Conservation (phyloP, 1,140 invertebrate genomes). For the Psilanteris sp. region DNA sequence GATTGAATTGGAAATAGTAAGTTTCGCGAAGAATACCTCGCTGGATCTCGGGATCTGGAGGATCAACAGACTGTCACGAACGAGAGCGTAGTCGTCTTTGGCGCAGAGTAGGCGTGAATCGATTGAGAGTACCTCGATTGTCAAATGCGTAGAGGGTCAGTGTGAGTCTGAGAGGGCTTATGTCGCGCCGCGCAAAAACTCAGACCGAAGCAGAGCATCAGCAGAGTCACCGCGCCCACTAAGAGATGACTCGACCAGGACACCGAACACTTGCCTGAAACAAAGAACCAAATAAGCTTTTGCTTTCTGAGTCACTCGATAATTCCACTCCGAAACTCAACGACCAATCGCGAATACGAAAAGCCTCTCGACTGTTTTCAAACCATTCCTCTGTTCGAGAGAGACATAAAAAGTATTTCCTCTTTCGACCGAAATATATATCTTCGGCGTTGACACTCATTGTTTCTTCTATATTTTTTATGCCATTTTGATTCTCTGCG, state of each 20-base stretch:
- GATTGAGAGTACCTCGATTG: slow-evolving; percentile 76
- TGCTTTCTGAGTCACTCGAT: slow-evolving; percentile 32
- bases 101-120: slow-evolving; percentile 75
- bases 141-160: slow-evolving; percentile 76
- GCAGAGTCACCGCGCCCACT: slow-evolving; percentile 79
- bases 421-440: too few relatives aligned
- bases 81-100: slow-evolving; percentile 74
- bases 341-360: slow-evolving; percentile 36
- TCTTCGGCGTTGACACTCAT: too few relatives aligned
- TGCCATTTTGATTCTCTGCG: too few relatives aligned
- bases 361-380: slow-evolving; percentile 10
- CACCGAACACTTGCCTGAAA: slow-evolving; percentile 83
- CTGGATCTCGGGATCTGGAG: slow-evolving; percentile 42
- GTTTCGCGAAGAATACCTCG: slow-evolving; percentile 32
- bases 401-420: too few relatives aligned
- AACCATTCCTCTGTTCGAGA: too few relatives aligned
- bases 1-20: slow-evolving; percentile 59
- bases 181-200: slow-evolving; percentile 82
- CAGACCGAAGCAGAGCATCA: slow-evolving; percentile 82
- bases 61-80: slow-evolving; percentile 77
- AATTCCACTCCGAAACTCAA: slow-evolving; percentile 38
- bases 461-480: too few relatives aligned
- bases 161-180: slow-evolving; percentile 70
- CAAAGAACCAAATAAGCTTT: slow-evolving; percentile 63
- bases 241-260: slow-evolving; percentile 84